Base-by-base conservation (phyloP, 2,113 vertebrate species). In the Hippolais icterina region DNA sequence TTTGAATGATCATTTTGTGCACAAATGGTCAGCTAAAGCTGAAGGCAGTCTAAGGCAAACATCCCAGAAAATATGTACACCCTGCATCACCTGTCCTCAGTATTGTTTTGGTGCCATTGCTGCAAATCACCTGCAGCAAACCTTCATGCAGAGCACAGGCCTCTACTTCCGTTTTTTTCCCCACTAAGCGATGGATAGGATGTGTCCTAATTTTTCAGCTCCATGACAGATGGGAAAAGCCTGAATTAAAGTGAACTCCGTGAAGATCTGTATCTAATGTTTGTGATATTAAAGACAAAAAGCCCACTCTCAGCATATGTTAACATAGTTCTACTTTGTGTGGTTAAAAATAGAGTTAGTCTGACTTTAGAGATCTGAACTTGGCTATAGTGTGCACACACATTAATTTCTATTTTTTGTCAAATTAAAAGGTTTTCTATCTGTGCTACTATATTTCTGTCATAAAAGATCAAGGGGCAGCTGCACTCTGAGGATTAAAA, bases 281-380 rank as follows among this genome's bases (percentile, higher is more conserved):
- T 88, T 83, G 46, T 44, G 54, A 85, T 77, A 83, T 80, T 80
- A 91, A 78, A 86, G 66, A 90, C 57, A 90, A 93, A 91, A 91
- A 70, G 2, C 5, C 52, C 70, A 87, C 61, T 91, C 71, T 54
- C 25, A 47, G 59, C 79, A 63, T 88, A 88, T 83, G 64, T 83
- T 95, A 94, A 70, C 39, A 53, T 3, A 83, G 66, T 88, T 82
- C 64, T 83, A 66, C 46, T 87, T 85, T 24, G 15, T 27, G 8
- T 10, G 2, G 46, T 59, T 96, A 91, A 91, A 97, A 95, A 91
- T 79, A 94, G 83, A 80, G 42, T 75, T 53, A 66, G 15, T 22
- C 19, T 87, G 80, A 86, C 89, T 89, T 93, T 5, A 85, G 84
- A 59, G 84, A 94, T 83, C 65, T 83, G 84, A 94, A 91, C 87